Percentiles rank a stretch among this genome's conserved stretches.
Conservation (phyloP, 2,113 vertebrate species). For the Cepphus grylle region DNA sequence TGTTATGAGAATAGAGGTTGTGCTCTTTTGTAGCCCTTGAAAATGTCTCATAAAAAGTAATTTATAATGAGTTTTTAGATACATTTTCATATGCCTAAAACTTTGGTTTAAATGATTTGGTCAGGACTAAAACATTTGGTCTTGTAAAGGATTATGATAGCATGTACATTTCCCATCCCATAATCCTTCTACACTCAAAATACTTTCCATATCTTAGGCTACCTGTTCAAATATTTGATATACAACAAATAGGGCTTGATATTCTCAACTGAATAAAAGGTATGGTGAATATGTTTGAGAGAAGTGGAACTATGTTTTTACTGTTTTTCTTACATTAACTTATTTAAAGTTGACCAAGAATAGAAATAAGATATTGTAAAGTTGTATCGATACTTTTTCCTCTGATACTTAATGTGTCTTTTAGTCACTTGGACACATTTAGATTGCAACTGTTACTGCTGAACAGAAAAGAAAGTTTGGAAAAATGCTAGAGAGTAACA, state of each 20-base stretch:
- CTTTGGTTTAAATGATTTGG: background rate
- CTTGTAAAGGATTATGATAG: background rate
- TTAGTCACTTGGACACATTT: background rate
- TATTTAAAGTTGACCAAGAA: background rate
- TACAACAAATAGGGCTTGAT: background rate
- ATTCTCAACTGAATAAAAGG: background rate
- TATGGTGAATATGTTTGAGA: background rate
- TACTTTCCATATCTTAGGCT: background rate
- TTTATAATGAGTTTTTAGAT: background rate
- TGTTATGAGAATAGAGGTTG: background rate
- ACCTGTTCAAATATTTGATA: background rate
- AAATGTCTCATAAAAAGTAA: background rate
- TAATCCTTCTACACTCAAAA: background rate
- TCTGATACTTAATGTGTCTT: background rate
- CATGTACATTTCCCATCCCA: background rate
- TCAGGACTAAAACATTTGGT: background rate
- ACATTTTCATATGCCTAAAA: background rate
- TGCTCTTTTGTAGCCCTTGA: background rate
- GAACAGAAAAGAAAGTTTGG: background rate
- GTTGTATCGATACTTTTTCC: background rate
- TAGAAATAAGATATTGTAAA: background rate
- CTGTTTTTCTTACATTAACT: background rate
- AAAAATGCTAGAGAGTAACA: background rate
- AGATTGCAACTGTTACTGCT: background rate
- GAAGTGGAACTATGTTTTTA: background rate